A percentile compares a stretch with the other conserved stretches of the same genome.
These are phyloP conservation scores for Mesochorus sp. DNA, from an alignment of 2,888 invertebrate species.

Conservation along the genomic window DNA sequence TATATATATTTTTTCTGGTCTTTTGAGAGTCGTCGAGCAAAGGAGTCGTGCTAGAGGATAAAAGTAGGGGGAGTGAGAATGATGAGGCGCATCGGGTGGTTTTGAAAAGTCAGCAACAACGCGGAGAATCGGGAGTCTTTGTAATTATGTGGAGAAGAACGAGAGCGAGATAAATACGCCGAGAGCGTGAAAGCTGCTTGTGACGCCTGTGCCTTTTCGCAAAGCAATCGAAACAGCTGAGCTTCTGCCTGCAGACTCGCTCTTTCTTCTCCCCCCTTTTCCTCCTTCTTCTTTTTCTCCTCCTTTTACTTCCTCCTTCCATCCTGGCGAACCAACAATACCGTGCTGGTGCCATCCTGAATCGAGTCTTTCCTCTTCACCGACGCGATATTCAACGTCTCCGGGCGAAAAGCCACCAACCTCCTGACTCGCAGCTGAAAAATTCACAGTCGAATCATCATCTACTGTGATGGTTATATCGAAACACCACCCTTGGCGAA, in stretches of 20 bases:
- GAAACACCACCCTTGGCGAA: constrained; percentile 6
- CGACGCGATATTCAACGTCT: constrained; percentile 48
- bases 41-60: neutral
- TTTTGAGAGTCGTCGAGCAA: too few species aligned
- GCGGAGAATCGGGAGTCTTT: constrained; percentile 51
- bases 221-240: constrained; percentile 62
- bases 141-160: constrained; percentile 60
- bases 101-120: constrained; percentile 51
- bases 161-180: constrained; percentile 47
- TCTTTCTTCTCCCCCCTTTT: constrained; percentile 21
- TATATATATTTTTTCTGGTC: neutral
- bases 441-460: constrained; percentile 58
- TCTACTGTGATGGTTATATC: constrained; percentile 40
- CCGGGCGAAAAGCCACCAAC: constrained; percentile 35
- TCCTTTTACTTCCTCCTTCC: constrained; percentile 26
- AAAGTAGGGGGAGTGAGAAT: neutral
- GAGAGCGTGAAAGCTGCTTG: constrained; percentile 39
- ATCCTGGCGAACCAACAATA: constrained; percentile 50
- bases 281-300: neutral
- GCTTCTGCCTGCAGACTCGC: constrained; percentile 25
- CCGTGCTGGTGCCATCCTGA: constrained; percentile 47
- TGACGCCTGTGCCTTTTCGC: constrained; percentile 40
- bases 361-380: constrained; percentile 31
- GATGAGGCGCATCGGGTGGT: constrained; percentile 2
- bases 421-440: constrained; percentile 47